Percentiles rank a stretch among this genome's conserved stretches.
These are phyloP conservation scores for Punctoribates punctum DNA, from an alignment of 2,888 invertebrate species.

Conservation along the genomic window DNA sequence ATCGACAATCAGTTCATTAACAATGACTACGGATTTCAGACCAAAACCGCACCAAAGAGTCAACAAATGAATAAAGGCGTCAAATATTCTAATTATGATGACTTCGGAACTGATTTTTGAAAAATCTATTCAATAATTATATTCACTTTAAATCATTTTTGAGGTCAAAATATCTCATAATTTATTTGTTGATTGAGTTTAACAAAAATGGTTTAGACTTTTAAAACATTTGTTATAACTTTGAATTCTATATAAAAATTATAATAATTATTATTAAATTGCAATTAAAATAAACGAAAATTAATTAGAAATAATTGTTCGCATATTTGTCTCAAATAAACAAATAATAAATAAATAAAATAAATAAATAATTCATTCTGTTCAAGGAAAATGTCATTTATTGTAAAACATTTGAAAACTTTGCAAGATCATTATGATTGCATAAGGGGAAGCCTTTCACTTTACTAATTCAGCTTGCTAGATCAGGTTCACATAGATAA, in stretches of 20 bases:
- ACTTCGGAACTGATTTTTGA: slow-evolving; percentile 34
- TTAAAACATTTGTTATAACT: not conserved
- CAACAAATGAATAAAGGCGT: not conserved
- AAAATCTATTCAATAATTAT: not conserved
- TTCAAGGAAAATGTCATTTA: too few species aligned
- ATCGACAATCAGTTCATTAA: slow-evolving; percentile 35
- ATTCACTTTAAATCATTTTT: not conserved
- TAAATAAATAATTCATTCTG: too few species aligned
- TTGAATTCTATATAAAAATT: not conserved
- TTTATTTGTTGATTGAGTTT: not conserved
- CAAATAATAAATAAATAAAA: too few species aligned
- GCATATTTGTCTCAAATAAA: too few species aligned
- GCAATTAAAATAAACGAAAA: not conserved
- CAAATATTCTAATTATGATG: slow-evolving; percentile 11
- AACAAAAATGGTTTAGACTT: not conserved
- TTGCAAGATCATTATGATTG: too few species aligned
- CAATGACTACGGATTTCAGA: not conserved
- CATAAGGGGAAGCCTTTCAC: too few species aligned
- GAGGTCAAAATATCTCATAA: not conserved
- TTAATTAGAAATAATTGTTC: too few species aligned
- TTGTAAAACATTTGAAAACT: too few species aligned
- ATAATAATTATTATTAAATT: not conserved
- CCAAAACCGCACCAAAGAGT: not conserved
- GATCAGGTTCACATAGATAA: too few species aligned
- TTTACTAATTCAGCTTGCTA: too few species aligned